A percentile compares a stretch with the other conserved stretches of the same genome.
phyloP scores from a whole-genome alignment of 1,140 invertebrate species.

The Tetragonula clypearis region DNA sequence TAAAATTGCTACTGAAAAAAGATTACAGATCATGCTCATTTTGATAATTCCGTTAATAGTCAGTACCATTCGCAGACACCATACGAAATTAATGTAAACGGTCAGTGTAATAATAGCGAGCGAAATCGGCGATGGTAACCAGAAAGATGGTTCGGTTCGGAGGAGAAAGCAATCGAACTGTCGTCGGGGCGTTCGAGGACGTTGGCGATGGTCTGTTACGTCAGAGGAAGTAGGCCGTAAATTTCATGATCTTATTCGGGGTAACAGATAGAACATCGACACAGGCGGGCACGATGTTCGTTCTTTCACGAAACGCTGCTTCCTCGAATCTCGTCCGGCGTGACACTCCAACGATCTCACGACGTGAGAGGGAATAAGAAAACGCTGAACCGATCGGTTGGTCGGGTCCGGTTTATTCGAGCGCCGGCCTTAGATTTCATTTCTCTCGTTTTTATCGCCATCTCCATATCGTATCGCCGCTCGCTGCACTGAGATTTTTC shows the following conservation, averaged over 20 bases:
- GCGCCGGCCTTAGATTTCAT: slow-evolving; percentile 24
- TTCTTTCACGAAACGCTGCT: slow-evolving; percentile 23
- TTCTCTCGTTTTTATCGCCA: not conserved
- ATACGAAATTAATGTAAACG: not conserved
- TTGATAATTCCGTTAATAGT: not conserved
- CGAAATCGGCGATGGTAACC: slow-evolving; percentile 35
- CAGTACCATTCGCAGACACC: too few relatives aligned
- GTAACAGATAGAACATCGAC: slow-evolving; percentile 16
- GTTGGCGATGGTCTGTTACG: slow-evolving; percentile 21
- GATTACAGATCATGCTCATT: not conserved
- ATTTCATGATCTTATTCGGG: slow-evolving; percentile 61
- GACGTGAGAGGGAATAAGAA: slow-evolving; percentile 34
- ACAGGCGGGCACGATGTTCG: not conserved
- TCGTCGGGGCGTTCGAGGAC: slow-evolving; percentile 24
- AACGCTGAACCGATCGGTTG: slow-evolving; percentile 23
- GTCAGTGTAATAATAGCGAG: slow-evolving; percentile 55
- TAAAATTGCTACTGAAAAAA: too few relatives aligned
- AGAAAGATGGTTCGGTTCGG: slow-evolving; percentile 16
- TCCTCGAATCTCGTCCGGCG: slow-evolving; percentile 16
- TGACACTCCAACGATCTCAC: slow-evolving; percentile 19
- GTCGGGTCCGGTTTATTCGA: slow-evolving; percentile 27
- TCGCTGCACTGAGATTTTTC: not conserved
- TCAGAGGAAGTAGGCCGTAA: slow-evolving; percentile 59
- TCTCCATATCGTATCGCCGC: too few relatives aligned
- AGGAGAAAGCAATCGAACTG: slow-evolving; percentile 64